Evolutionary conservation across 2,797 vertebrate genomes (phyloP), one percentile per base, ranked within the genome.

Genomic region (Falco novaeseelandiae): DNA sequence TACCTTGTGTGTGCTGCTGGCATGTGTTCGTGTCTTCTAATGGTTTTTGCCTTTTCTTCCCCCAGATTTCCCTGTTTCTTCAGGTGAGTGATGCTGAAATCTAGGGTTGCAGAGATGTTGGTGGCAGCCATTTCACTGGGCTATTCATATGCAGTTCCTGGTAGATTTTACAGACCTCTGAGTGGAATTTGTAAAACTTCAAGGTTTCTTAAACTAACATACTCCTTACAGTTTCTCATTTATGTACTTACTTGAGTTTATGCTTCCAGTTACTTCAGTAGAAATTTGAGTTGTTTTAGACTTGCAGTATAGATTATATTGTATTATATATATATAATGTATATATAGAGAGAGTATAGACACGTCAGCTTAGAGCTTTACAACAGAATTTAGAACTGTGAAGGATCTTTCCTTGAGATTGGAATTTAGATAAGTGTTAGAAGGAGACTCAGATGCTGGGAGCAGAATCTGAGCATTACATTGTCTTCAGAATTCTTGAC

Each of bases 1-100:
- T 36, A 44, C 21, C 19, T 54, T 83, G 22, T 62, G 6, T 42
- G 7, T 61, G 38, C 55, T 82, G 22, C 80, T 76, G 67, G 10
- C 40, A 57, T 16, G 5, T 51, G 9, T 73, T 93, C 89, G 34
- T 85, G 34, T 74, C 34, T 83, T 83, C 46, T 97, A 92, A 97
- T 79, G 15, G 40, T 89, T 94, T 90, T 72, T 71, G 6, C 14
- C 36, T 83, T 96, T 78, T 38, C 27, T 9, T 21, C 67, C 69
- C 44, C 16, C 46, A 97, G 97, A 72, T 96, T 81, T 96, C 96
- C 30, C 65, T 97, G 84, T 89, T 96, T 87, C 93, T 97, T 15
- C 94, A 96, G 97, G 97, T 97, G 9, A 96, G 97, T 93, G 69
- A 58, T 83, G 40, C 42, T 76, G 57, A 85, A 71, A 78, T 73